Evolutionary conservation across 2,888 invertebrate genomes (phyloP).

Genomic region (Conchocele bisecta): DNA sequence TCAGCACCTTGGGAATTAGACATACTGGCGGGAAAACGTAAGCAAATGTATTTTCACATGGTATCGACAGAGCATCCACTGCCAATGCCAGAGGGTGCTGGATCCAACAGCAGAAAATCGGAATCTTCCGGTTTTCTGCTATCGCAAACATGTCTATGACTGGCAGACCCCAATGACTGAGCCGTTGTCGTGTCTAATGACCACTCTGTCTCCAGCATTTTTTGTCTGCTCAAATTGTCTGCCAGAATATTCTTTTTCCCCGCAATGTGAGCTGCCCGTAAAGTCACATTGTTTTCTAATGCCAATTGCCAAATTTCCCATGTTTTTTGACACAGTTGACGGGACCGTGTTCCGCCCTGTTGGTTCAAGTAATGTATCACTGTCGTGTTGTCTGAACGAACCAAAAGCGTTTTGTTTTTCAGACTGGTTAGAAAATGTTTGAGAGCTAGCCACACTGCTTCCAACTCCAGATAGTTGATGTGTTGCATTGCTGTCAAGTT

Average conservation of each 20-base stretch:
- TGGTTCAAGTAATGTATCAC: slow-evolving; percentile 41
- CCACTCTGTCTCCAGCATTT: slow-evolving; percentile 29
- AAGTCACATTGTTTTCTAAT: not conserved
- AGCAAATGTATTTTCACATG: slow-evolving; percentile 42
- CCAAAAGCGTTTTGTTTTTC: slow-evolving; percentile 12
- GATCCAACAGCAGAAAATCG: slow-evolving; percentile 39
- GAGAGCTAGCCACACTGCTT: slow-evolving; percentile 14
- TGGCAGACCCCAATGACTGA: not conserved
- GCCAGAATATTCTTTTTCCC: slow-evolving; percentile 21
- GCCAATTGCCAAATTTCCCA: slow-evolving; percentile 19
- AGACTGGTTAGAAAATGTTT: slow-evolving; percentile 14
- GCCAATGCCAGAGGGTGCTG: slow-evolving; percentile 23
- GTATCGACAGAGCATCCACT: slow-evolving; percentile 46
- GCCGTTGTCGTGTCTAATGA: slow-evolving; percentile 15
- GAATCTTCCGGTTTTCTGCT: slow-evolving; percentile 17
- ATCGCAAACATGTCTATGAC: slow-evolving; percentile 42
- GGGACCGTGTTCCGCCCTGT: slow-evolving; percentile 44
- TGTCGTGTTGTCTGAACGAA: slow-evolving; percentile 46
- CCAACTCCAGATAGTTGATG: slow-evolving; percentile 34
- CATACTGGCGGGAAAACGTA: slow-evolving; percentile 47
- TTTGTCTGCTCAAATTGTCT: slow-evolving; percentile 20
- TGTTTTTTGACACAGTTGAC: slow-evolving; percentile 8
- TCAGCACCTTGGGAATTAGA: slow-evolving; percentile 41
- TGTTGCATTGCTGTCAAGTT: slow-evolving; percentile 1
- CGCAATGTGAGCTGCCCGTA: slow-evolving; percentile 22